phyloP scores from a whole-genome alignment of 2,797 vertebrate genomes.

The Brachyalestes nurse region DNA sequence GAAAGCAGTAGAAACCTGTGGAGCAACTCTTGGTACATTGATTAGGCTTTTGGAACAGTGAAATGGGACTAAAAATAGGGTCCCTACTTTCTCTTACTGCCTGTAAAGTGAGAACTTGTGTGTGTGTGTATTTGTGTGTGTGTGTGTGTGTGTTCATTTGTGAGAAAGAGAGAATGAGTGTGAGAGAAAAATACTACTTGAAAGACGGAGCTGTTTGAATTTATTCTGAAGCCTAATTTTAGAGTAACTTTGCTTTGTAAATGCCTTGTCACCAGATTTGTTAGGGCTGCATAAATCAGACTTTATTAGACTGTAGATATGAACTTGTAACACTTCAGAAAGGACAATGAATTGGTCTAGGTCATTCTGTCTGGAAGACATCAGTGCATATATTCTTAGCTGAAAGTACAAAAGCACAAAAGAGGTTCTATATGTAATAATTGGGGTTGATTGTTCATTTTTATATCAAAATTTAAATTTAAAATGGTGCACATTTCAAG shows the following conservation, averaged over 20 bases:
- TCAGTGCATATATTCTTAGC: background rate
- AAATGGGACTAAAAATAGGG: constrained; percentile 30
- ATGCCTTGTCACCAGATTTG: background rate
- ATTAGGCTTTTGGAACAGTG: constrained; percentile 6
- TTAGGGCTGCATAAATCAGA: constrained; percentile 1
- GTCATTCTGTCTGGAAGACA: background rate
- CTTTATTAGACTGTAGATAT: constrained; percentile 5
- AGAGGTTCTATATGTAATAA: background rate
- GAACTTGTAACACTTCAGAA: background rate
- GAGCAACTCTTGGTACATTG: constrained; percentile 4
- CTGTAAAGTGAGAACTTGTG: constrained; percentile 8
- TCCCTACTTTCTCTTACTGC: background rate
- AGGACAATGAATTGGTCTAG: background rate
- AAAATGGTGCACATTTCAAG: too few relatives aligned
- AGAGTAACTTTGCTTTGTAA: constrained; percentile 4
- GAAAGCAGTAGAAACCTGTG: constrained; percentile 25
- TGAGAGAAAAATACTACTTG: background rate
- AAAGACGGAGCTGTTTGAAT: constrained; percentile 19
- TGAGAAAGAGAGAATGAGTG: constrained; percentile 13
- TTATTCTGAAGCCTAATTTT: constrained; percentile 1
- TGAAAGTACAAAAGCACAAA: background rate
- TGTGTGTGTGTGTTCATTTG: background rate
- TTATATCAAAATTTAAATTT: too few relatives aligned
- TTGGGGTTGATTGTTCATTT: too few relatives aligned
- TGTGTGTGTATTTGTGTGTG: constrained; percentile 9